Conservation (phyloP, 2,113 vertebrate species). For the Theropithecus gelada region DNA sequence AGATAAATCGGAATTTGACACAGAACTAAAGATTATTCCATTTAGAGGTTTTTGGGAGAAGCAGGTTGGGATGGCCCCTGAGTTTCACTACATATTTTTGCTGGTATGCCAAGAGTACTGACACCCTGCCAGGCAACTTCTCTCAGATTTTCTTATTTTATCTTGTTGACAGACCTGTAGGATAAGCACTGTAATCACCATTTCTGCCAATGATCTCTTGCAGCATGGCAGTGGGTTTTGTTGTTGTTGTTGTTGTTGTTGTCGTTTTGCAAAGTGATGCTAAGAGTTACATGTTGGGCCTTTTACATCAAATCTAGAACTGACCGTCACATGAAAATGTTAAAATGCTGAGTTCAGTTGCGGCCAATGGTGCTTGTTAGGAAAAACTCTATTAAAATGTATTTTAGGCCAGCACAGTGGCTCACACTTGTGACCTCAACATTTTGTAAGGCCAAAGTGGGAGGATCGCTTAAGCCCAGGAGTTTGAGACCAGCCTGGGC, state of each 20-base stretch:
- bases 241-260: no score
- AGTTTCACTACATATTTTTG: background rate
- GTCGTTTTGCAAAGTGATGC: background rate
- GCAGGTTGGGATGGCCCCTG: no score
- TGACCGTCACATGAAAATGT: background rate
- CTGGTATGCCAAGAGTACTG: background rate
- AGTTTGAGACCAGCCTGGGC: background rate
- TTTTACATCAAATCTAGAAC: background rate
- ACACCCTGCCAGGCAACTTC: background rate
- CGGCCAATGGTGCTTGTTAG: background rate
- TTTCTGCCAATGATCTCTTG: background rate
- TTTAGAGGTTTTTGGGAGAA: background rate
- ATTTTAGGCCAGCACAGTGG: background rate
- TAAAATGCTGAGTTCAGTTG: background rate
- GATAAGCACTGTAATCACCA: background rate
- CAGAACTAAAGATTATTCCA: background rate
- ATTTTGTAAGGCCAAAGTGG: background rate
- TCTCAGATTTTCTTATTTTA: background rate
- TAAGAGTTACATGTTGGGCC: background rate
- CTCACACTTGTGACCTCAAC: background rate
- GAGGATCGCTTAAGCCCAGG: background rate
- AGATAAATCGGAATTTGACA: background rate
- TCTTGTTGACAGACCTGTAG: background rate
- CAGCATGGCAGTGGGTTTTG: background rate
- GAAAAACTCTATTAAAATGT: background rate